Evolutionary conservation across 2,888 invertebrate genomes (phyloP), one percentile per base, ranked within the genome.

Genomic region (Drosophila neonasuta): DNA sequence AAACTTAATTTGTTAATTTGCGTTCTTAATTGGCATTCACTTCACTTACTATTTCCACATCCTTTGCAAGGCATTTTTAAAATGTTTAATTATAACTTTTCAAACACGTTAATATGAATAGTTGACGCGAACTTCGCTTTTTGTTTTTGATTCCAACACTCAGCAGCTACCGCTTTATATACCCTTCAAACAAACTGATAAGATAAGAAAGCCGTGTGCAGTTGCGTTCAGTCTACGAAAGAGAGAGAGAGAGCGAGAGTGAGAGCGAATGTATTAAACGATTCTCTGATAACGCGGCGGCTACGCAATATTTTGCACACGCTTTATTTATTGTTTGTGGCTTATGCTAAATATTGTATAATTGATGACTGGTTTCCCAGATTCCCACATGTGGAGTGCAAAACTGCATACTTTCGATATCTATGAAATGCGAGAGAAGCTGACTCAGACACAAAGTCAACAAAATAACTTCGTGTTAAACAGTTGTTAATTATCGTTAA

Each of bases 11-110:
- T 60, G 30, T 42, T 50, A 15, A n/a, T 13, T 8, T 8, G 15
- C 7, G 5, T n/a, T 34, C 36, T 1, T 34, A n/a, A 13, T 39
- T 13, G 9, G 5, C 39, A 42, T 10, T 34, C 3, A 30, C 7
- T 29, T 50, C 41, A 82, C 86, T 84, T 45, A 86, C 86, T 80
- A 15, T 82, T 80, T 77, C 74, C 80, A 74, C 88, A 88, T 75
- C 82, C 82, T 60, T 86, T 86, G 80, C 88, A 88, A 70, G 75
- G 79, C 88, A 88, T 87, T 48, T 75, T 82, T 11, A 24, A 11
- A 44, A 57, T 13, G 13, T 50, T 51, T 44, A 17, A 45, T 11
- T 39, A 24, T 39, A 42, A 30, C 39, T 11, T 34, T 15, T 29
- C 48, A 13, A 29, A 30, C 34, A 41, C 54, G 11, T 42, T 15